Conservation (phyloP, 2,113 vertebrate genomes). For the Erythrolamprus reginae region DNA sequence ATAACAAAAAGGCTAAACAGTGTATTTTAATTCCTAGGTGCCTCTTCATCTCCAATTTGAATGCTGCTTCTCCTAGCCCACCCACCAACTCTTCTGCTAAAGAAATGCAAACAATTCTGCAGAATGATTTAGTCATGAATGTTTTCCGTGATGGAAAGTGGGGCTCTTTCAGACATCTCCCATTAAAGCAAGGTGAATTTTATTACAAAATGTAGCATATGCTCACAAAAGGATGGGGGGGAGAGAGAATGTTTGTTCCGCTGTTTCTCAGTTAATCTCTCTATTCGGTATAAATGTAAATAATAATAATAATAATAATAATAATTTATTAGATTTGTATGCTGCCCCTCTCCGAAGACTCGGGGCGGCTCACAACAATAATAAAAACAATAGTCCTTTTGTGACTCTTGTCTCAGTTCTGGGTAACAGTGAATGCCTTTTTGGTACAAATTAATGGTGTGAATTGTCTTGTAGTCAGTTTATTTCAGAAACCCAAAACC, state of each 20-base stretch:
- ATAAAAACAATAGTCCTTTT: too few species aligned
- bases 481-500: neutral
- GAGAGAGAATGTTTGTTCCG: neutral
- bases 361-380: too few species aligned
- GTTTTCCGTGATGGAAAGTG: slow-evolving; percentile 85
- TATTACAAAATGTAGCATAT: neutral
- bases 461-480: neutral
- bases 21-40: slow-evolving; percentile 70
- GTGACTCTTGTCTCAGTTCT: neutral
- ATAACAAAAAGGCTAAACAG: neutral
- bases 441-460: neutral
- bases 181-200: slow-evolving; percentile 71
- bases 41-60: slow-evolving; percentile 82
- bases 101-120: slow-evolving; percentile 72
- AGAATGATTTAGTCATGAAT: slow-evolving; percentile 83
- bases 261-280: neutral
- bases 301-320: too few species aligned
- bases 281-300: neutral
- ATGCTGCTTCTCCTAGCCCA: slow-evolving; percentile 62
- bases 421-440: neutral
- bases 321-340: too few species aligned
- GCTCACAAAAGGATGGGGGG: neutral
- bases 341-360: too few species aligned
- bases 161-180: slow-evolving; percentile 88
- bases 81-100: slow-evolving; percentile 49